Percentiles rank a stretch among this genome's conserved stretches.
Evolutionary conservation across 2,888 invertebrate genomes (phyloP).

Genomic region (Rhorus exstirpatorius): DNA sequence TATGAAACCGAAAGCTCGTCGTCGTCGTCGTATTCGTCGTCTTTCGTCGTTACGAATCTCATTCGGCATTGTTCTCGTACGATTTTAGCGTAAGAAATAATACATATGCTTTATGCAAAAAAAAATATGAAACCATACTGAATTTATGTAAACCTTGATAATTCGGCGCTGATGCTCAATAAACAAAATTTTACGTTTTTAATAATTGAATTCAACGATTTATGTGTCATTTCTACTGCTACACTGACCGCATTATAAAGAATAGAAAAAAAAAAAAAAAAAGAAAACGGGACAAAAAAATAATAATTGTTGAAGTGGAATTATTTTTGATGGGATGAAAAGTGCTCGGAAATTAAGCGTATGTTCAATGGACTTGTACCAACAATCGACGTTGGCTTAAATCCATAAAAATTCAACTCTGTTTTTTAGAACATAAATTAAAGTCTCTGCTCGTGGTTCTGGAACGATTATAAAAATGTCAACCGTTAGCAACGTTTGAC

Average conservation of each 20-base stretch:
- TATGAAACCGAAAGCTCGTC: constrained; percentile 9
- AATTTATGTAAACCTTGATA: constrained; percentile 41
- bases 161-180: constrained; percentile 35
- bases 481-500: constrained; percentile 7
- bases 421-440: background rate
- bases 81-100: constrained; percentile 16
- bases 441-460: background rate
- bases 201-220: constrained; percentile 14
- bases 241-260: background rate
- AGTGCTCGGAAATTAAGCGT: background rate
- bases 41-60: constrained; percentile 4
- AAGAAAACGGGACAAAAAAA: background rate
- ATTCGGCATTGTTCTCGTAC: background rate
- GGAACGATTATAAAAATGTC: constrained; percentile 23
- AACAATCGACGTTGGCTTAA: background rate
- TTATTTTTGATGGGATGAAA: background rate
- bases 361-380: background rate
- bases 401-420: background rate
- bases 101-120: constrained; percentile 1
- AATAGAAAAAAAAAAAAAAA: background rate
- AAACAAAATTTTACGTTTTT: constrained; percentile 37
- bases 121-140: constrained; percentile 8
- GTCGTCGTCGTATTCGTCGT: constrained; percentile 21
- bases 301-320: background rate
- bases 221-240: constrained; percentile 25